These are phyloP conservation scores for Pelobates fuscus DNA, from an alignment of 2,113 vertebrate genomes.

Conservation along the genomic window DNA sequence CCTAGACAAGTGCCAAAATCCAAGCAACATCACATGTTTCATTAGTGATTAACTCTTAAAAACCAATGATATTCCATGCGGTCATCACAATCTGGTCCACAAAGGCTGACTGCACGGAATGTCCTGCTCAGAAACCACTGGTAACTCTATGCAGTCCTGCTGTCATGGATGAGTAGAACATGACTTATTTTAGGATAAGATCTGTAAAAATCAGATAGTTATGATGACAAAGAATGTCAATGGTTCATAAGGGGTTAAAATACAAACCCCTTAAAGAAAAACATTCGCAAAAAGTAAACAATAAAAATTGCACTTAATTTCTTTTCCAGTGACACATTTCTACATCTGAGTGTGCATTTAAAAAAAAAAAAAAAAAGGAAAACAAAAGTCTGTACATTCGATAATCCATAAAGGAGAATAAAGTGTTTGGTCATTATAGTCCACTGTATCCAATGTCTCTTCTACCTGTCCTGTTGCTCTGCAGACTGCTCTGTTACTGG, in stretches of 20 bases:
- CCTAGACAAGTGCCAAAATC: conserved; percentile 53
- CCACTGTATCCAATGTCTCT: neutral
- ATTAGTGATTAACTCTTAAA: conserved; percentile 36
- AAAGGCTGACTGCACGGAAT: no score
- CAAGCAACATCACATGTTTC: conserved; percentile 53
- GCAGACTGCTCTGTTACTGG: conserved; percentile 80
- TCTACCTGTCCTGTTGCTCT: conserved; percentile 79
- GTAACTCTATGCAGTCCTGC: no score
- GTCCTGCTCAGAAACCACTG: no score
- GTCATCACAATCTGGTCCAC: no score
- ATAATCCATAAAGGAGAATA: neutral
- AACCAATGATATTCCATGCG: no score
- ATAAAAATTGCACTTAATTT: conserved; percentile 76
- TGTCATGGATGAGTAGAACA: no score
- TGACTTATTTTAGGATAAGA: no score
- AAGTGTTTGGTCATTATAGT: conserved; percentile 50
- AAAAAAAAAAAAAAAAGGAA: conserved; percentile 48
- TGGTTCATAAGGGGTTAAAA: no score
- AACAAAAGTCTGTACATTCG: conserved; percentile 47
- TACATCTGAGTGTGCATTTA: conserved; percentile 3
- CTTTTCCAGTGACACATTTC: conserved; percentile 54
- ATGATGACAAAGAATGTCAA: no score
- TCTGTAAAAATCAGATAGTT: no score
- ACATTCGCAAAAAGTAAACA: conserved; percentile 61
- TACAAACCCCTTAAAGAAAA: conserved; percentile 34